Evolutionary conservation across 2,797 vertebrate genomes (phyloP).

Genomic region (Sebastes iracundus): DNA sequence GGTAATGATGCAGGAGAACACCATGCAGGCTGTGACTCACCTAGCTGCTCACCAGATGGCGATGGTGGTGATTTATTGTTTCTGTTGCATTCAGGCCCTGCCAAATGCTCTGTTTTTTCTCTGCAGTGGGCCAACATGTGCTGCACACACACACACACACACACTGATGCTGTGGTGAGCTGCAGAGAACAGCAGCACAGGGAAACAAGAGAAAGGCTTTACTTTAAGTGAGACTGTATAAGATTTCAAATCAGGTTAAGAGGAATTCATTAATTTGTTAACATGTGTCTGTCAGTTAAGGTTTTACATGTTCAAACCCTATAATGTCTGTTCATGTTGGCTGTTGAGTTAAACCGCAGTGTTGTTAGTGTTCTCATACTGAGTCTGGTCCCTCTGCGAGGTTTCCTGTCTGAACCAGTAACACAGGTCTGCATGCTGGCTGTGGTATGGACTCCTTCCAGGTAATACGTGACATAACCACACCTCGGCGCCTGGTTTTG

Average conservation of each 20-base stretch:
- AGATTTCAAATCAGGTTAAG: not conserved
- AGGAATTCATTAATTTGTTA: too few species aligned
- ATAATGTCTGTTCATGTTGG: too few species aligned
- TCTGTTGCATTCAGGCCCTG: constrained; percentile 68
- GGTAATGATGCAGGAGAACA: constrained; percentile 86
- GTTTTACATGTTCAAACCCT: too few species aligned
- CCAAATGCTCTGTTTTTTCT: constrained; percentile 85
- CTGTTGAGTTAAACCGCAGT: too few species aligned
- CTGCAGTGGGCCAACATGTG: constrained; percentile 84
- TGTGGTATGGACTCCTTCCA: constrained; percentile 85
- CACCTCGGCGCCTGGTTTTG: constrained; percentile 81
- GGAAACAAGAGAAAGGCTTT: rapidly evolving
- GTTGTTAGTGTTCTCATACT: too few species aligned
- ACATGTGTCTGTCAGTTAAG: too few species aligned
- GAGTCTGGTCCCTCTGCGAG: not conserved
- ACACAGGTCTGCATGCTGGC: constrained; percentile 69
- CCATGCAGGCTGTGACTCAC: constrained; percentile 66
- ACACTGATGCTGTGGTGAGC: constrained; percentile 86
- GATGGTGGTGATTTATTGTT: not conserved
- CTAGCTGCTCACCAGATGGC: constrained; percentile 65
- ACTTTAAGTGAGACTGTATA: not conserved
- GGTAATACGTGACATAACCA: constrained; percentile 84
- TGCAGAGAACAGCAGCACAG: constrained; percentile 38
- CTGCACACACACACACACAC: constrained; percentile 56
- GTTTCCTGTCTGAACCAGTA: constrained; percentile 24